Evolutionary conservation across 2,113 vertebrate genomes (phyloP).

Genomic region (Onychostruthus taczanowskii): DNA sequence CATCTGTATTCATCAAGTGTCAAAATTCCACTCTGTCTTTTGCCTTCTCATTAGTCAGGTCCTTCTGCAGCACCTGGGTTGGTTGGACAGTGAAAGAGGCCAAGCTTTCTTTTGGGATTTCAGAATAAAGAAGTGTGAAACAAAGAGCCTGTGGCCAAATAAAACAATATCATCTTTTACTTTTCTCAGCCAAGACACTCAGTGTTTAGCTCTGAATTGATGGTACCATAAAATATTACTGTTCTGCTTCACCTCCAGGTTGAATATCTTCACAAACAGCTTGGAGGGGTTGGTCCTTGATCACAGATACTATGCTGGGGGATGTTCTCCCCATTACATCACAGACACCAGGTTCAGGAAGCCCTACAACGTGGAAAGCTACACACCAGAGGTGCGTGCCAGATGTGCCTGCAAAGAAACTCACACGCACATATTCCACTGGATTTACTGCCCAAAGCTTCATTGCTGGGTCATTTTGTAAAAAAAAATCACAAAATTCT

Average conservation of each 20-base stretch:
- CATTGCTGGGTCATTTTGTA: not conserved
- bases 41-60: not conserved
- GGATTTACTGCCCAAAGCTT: not conserved
- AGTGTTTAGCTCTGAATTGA: not conserved
- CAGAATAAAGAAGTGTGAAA: not conserved
- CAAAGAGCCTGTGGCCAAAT: not conserved
- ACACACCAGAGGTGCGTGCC: slow-evolving; percentile 77
- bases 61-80: not conserved
- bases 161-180: not conserved
- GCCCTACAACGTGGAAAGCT: slow-evolving; percentile 89
- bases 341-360: slow-evolving; percentile 85
- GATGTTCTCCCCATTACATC: slow-evolving; percentile 86
- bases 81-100: not conserved
- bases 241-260: slow-evolving; percentile 61
- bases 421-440: rapidly evolving
- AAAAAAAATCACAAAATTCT: not conserved
- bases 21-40: not conserved
- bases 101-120: not conserved
- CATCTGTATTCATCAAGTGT: not conserved
- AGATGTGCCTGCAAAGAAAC: not conserved
- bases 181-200: not conserved
- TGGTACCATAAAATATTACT: not conserved
- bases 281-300: slow-evolving; percentile 89
- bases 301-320: slow-evolving; percentile 88
- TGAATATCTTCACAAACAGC: slow-evolving; percentile 85